phyloP scores from a whole-genome alignment of 2,113 vertebrate genomes.

The Pomatorhinus ruficollis region DNA sequence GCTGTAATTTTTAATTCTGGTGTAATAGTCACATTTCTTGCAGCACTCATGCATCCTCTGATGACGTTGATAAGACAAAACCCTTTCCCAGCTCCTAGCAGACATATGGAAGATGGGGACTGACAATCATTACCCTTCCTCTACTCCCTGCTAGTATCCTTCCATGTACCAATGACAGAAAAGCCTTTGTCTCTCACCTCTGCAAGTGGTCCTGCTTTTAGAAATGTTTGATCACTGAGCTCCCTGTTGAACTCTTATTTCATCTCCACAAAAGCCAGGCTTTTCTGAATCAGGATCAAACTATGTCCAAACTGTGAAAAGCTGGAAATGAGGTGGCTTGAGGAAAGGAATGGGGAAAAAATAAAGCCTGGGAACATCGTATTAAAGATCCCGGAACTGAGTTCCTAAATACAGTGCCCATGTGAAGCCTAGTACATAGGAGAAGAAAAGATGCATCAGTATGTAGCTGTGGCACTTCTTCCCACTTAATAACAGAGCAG shows the following conservation, averaged over 20 bases:
- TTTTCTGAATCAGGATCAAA: background rate
- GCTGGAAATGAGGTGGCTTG: background rate
- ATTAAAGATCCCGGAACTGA: background rate
- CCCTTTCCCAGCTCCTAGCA: background rate
- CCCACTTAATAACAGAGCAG: background rate
- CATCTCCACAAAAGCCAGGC: background rate
- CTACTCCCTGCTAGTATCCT: background rate
- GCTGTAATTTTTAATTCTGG: background rate
- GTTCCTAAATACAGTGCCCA: background rate
- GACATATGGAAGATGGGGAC: background rate
- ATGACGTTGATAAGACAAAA: background rate
- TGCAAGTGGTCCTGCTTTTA: background rate
- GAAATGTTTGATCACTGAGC: background rate
- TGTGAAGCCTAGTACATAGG: rapidly evolving
- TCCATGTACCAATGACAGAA: background rate
- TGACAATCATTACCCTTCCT: background rate
- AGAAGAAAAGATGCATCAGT: background rate
- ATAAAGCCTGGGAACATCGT: background rate
- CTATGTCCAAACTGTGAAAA: background rate
- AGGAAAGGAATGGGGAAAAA: background rate
- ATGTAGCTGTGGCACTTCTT: background rate
- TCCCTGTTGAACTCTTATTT: background rate
- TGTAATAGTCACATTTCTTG: background rate
- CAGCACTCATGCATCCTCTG: background rate
- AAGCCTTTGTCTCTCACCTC: background rate